Evolutionary conservation across 2,888 invertebrate genomes (phyloP), one percentile per base, ranked within the genome.

Genomic region (Hydrotaea cyrtoneurina): DNA sequence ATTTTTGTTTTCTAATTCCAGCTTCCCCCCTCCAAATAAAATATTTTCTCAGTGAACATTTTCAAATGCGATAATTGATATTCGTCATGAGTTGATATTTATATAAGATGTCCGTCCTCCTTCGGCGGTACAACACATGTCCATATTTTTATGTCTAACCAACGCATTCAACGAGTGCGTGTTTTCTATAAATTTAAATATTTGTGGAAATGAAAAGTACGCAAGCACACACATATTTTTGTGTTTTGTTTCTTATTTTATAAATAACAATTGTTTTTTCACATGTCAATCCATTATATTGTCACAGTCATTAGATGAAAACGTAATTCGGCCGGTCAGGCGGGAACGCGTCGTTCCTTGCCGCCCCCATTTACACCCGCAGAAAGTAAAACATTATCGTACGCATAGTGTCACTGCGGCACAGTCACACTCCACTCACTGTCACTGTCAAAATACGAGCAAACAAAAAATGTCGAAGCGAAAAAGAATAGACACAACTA

Each of bases 261-360:
- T 23, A 39, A 36, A 72, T 31, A 72, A 57, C 36, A 55, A 73
- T 57, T 55, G 55, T 55, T 39, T 57, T 73, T 73, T 73, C 73
- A 73, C 73, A 73, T 73, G 73, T 73, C 73, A 73, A 72, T 72
- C 36, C 53, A 72, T 59, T 39, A 43, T 53, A 43, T 73, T 17
- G 17, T 53, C 36, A 36, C 17, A 55, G 36, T 73, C 21, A 19
- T 19, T 36, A 19, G 19, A 19, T n/a, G n/a, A n/a, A n/a, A n/a
- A 50, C 13, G 2, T 50, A 50, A 50, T 50, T 50, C 50, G n/a
- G n/a, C 50, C 50, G n/a, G 50, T 50, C n/a, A n/a, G n/a, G n/a
- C 50, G 50, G n/a, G 3, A 50, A 50, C 59, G 0, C 59, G 2
- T 15, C 59, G 26, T 59, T 0, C 26, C 26, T 26, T 21, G 0